Percentiles rank a stretch among this genome's conserved stretches.
Conservation (phyloP, 2,113 vertebrate species). For the Lanius ludovicianus region DNA sequence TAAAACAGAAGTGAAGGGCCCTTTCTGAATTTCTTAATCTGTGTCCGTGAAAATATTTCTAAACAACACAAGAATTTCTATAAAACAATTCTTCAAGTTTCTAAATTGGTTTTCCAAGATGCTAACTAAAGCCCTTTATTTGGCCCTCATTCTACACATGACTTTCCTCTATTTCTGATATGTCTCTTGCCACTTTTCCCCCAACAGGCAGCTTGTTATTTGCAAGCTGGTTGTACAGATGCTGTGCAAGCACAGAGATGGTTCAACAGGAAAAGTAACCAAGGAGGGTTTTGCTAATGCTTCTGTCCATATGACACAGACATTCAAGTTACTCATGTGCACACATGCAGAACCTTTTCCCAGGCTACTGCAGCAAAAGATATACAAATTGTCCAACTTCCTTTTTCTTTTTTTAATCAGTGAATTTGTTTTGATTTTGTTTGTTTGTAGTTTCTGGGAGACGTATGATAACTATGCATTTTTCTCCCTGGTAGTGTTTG, state of each 20-base stretch:
- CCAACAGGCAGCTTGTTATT: not conserved
- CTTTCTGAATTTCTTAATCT: not conserved
- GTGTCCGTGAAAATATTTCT: not conserved
- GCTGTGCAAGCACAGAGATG: not conserved
- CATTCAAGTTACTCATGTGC: not conserved
- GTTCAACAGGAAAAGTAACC: not conserved
- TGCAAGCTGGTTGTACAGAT: not conserved
- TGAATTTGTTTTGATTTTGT: not conserved
- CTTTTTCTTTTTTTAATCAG: not conserved
- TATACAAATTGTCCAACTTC: not conserved
- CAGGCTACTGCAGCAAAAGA: not conserved
- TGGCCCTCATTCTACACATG: not conserved
- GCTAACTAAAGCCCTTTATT: not conserved
- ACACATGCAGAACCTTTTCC: not conserved
- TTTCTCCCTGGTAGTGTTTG: not conserved
- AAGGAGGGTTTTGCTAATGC: not conserved
- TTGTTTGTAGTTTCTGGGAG: conserved; percentile 13
- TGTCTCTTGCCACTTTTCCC: not conserved
- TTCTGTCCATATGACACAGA: not conserved
- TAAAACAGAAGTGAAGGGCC: not conserved
- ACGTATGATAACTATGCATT: not conserved
- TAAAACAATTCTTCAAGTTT: not conserved
- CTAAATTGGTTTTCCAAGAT: not conserved
- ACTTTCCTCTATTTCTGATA: not conserved
- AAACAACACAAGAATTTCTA: not conserved